Evolutionary conservation across 2,888 invertebrate species (phyloP).

Genomic region (Pycnomerus fuliginosus): DNA sequence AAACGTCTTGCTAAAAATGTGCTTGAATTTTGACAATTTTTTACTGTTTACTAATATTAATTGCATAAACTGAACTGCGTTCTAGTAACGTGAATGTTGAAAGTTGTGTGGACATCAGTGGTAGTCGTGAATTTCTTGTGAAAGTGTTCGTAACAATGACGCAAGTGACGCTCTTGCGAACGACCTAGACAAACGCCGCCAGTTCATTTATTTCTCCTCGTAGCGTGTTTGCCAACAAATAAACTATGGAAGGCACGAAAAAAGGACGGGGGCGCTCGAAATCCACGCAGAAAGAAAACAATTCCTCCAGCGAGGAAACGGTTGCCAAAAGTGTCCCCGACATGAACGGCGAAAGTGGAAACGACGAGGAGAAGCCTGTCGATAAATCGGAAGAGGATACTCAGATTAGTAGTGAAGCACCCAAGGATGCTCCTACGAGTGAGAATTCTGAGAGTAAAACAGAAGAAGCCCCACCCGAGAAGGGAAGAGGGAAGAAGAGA

Average conservation of each 20-base stretch:
- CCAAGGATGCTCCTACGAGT: slow-evolving; percentile 18
- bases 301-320: slow-evolving; percentile 1
- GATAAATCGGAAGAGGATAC: slow-evolving; percentile 1
- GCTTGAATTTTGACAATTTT: slow-evolving; percentile 19
- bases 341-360: slow-evolving; percentile 2
- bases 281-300: not conserved
- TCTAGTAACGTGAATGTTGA: no score
- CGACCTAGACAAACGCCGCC: no score
- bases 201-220: no score
- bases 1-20: slow-evolving; percentile 16
- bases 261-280: not conserved
- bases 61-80: no score
- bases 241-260: slow-evolving; percentile 10
- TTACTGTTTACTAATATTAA: slow-evolving; percentile 13
- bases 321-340: slow-evolving; percentile 1
- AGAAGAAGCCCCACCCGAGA: slow-evolving; percentile 7
- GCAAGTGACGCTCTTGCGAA: slow-evolving; percentile 14
- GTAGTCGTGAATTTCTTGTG: no score
- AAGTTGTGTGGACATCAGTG: no score
- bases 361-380: no score
- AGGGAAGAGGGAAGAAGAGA: slow-evolving; percentile 8
- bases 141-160: no score
- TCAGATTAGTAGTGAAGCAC: not conserved
- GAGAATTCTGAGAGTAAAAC: slow-evolving; percentile 13
- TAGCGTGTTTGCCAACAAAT: no score